Evolutionary conservation across 1,140 invertebrate genomes (phyloP).

Genomic region (Drosophila obscura): DNA sequence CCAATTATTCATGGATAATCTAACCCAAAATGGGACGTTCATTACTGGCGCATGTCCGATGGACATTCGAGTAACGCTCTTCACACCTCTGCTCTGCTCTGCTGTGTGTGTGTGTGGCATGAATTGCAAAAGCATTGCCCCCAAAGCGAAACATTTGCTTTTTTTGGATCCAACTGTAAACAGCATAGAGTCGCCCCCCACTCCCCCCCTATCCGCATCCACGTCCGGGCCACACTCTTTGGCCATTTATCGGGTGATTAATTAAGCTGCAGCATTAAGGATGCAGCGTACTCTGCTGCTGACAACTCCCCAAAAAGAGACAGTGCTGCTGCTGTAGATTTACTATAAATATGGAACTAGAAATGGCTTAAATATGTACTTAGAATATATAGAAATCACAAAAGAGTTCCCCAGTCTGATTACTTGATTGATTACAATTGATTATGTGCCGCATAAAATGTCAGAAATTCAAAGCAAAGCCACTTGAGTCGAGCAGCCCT

Average conservation of each 20-base stretch:
- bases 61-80: conserved; percentile 32
- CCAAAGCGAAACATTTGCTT: conserved; percentile 34
- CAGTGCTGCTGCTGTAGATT: neutral
- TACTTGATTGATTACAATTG: too few relatives aligned
- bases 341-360: neutral
- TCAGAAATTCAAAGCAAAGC: too few relatives aligned
- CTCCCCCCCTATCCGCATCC: neutral
- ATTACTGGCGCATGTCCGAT: conserved; percentile 78
- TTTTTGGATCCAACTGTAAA: conserved; percentile 35
- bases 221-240: conserved; percentile 20
- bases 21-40: conserved; percentile 84
- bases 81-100: neutral
- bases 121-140: conserved; percentile 38
- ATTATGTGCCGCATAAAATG: too few relatives aligned
- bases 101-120: conserved; percentile 31
- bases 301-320: conserved; percentile 35
- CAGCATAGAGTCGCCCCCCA: conserved; percentile 3
- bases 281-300: conserved; percentile 35
- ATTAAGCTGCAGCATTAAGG: conserved; percentile 52
- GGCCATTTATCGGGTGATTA: conserved; percentile 58
- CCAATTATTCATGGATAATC: conserved; percentile 84
- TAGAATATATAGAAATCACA: too few relatives aligned
- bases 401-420: too few relatives aligned
- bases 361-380: neutral
- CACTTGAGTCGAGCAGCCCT: too few relatives aligned